These are phyloP conservation scores for Andrena hattorfiana DNA, from an alignment of 2,888 invertebrate genomes.

Conservation along the genomic window DNA sequence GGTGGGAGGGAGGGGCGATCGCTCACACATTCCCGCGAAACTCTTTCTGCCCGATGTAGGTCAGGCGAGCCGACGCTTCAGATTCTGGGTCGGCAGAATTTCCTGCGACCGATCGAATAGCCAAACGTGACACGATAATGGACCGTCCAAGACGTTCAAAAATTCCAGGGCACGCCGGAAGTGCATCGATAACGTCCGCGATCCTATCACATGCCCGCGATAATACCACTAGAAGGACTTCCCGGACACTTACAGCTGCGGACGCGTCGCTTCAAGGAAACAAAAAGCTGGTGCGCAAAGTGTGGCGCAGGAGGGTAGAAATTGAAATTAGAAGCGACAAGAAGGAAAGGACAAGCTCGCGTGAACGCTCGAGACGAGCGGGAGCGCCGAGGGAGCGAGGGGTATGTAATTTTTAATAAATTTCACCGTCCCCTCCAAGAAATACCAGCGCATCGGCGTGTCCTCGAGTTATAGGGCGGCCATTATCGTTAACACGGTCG, in stretches of 20 bases:
- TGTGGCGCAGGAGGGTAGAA: not conserved
- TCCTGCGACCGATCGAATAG: slow-evolving; percentile 63
- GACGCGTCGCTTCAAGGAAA: not conserved
- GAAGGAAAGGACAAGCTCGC: not conserved
- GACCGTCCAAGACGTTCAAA: slow-evolving; percentile 54
- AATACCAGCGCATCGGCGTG: slow-evolving; percentile 27
- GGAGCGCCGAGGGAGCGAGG: not conserved
- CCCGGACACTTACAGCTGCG: not conserved
- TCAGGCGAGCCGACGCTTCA: slow-evolving; percentile 48
- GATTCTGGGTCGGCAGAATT: slow-evolving; percentile 61
- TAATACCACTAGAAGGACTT: not conserved
- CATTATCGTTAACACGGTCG: slow-evolving; percentile 54
- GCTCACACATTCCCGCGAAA: slow-evolving; percentile 60
- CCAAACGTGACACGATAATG: slow-evolving; percentile 63
- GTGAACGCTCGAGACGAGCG: not conserved
- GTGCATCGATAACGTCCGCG: slow-evolving; percentile 43
- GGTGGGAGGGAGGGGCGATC: slow-evolving; percentile 32
- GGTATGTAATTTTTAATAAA: slow-evolving; percentile 52
- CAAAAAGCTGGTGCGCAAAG: too few species aligned
- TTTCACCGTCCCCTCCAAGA: slow-evolving; percentile 1
- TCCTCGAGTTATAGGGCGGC: slow-evolving; percentile 39
- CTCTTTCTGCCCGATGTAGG: slow-evolving; percentile 54
- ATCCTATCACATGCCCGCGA: slow-evolving; percentile 10
- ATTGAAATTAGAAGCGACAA: not conserved
- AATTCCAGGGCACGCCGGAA: slow-evolving; percentile 35